These are phyloP conservation scores for Meleagris gallopavo DNA, from an alignment of 2,113 vertebrate genomes.

Conservation along the genomic window DNA sequence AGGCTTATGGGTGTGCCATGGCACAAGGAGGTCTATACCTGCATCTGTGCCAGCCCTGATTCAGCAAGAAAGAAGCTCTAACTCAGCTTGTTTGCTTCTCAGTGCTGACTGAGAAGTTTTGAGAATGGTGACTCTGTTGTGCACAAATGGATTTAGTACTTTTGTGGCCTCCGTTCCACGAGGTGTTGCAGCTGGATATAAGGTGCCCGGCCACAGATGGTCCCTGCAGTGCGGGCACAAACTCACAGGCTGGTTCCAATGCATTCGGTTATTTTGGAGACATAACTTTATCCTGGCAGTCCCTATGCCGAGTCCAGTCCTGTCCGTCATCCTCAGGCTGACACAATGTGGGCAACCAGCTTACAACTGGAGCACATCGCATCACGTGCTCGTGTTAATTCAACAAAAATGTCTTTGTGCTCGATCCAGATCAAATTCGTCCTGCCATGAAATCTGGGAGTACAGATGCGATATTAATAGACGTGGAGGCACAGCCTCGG, in stretches of 20 bases:
- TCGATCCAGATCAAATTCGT: slow-evolving; percentile 54
- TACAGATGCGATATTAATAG: slow-evolving; percentile 69
- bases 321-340: background rate
- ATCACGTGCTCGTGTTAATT: background rate
- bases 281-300: background rate
- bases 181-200: background rate
- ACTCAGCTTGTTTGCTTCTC: background rate
- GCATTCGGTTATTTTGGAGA: background rate
- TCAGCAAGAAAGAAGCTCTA: background rate
- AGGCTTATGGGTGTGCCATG: background rate
- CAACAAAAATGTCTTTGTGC: slow-evolving; percentile 59
- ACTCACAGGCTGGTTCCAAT: background rate
- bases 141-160: background rate
- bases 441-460: slow-evolving; percentile 36
- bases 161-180: background rate
- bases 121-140: background rate
- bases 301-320: background rate
- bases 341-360: background rate
- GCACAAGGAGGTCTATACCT: background rate
- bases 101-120: background rate
- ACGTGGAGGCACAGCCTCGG: slow-evolving; percentile 25
- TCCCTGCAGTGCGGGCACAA: background rate
- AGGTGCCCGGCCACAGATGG: background rate
- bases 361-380: background rate
- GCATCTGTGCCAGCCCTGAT: background rate